Base-by-base conservation (phyloP, 1,140 invertebrate genomes). In the Drosophila prosaltans region DNA sequence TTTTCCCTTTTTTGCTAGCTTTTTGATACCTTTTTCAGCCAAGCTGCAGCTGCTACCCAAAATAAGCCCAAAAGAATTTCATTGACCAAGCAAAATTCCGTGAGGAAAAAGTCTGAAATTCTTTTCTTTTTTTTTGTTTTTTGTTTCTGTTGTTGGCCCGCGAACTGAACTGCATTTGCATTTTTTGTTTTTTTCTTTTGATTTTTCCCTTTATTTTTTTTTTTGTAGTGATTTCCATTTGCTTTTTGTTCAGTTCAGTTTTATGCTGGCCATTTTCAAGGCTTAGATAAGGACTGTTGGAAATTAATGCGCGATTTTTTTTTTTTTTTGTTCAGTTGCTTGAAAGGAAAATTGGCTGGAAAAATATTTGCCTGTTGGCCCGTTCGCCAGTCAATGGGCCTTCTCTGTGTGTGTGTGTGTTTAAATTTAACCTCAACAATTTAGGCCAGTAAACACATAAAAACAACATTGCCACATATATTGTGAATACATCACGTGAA, bases 341-440 rank as follows among this genome's bases (percentile, higher is more conserved):
- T 71, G 71, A 40, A 58, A 3, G 32, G 16, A 63, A 75, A 58
- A 64, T 65, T 74, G 72, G 72, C 75, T 74, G 69, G 26, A 70
- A 74, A 36, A 36, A 36, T 3, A 6, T 58, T 70, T 28, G 39
- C 43, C 30, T 77, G 59, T 79, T 81, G 60, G 72, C 57, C 3
- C 26, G 21, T 51, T 51, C 45, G 45, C 45, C 36, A 39, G 61
- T 73, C 28, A 58, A 45, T 70, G 59, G 7, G 10, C 30, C 24
- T 51, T 36, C 28, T 54, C 59, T 72, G 63, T 65, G 65, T 57
- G 48, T 54, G 59, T 72, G 63, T 65, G 65, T 57, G 48, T 68
- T 84, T 70, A 78, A 80, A 70, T 72, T 78, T 65, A 84, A 88
- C 84, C 84, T 89, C 78, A 80, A 64, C 71, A 72, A 66, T 86